A percentile compares a stretch with the other conserved stretches of the same genome.
These are phyloP conservation scores for Channa maculata DNA, from an alignment of 2,113 vertebrate genomes.

Conservation along the genomic window DNA sequence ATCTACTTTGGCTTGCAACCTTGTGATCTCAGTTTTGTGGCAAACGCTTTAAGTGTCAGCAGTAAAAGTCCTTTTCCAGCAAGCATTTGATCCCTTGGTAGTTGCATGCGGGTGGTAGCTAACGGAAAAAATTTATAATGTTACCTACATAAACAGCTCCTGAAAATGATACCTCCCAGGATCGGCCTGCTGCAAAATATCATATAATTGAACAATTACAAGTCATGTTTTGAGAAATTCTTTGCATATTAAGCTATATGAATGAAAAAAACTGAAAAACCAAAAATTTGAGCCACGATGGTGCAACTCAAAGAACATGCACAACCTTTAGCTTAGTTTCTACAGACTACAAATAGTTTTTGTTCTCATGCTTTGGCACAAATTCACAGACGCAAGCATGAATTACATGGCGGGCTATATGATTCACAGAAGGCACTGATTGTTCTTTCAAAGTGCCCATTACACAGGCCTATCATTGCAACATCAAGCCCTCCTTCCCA, in stretches of 20 bases:
- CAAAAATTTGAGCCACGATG: slow-evolving; percentile 21
- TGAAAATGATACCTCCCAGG: slow-evolving; percentile 19
- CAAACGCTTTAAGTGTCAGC: slow-evolving; percentile 12
- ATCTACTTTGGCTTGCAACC: not conserved
- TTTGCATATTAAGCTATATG: slow-evolving; percentile 43
- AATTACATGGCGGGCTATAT: slow-evolving; percentile 77
- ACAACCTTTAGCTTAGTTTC: slow-evolving; percentile 61
- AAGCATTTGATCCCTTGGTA: slow-evolving; percentile 13
- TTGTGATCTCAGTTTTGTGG: not conserved
- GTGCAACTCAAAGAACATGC: slow-evolving; percentile 32
- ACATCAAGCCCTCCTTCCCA: slow-evolving; percentile 82
- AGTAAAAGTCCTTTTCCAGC: not conserved
- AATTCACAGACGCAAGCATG: slow-evolving; percentile 77
- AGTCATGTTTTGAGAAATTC: slow-evolving; percentile 52
- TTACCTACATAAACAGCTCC: slow-evolving; percentile 21
- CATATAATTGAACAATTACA: slow-evolving; percentile 45
- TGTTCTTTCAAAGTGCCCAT: slow-evolving; percentile 79
- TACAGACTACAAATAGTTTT: slow-evolving; percentile 65
- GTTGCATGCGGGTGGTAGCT: slow-evolving; percentile 16
- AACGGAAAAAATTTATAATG: not conserved
- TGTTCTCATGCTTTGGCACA: slow-evolving; percentile 70
- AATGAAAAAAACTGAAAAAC: slow-evolving; percentile 15
- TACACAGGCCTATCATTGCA: slow-evolving; percentile 82
- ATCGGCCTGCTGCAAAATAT: slow-evolving; percentile 27
- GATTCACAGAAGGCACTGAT: slow-evolving; percentile 76